Percentiles rank a stretch among this genome's conserved stretches.
These are phyloP conservation scores for Notechis scutatus DNA, from an alignment of 2,113 vertebrate species.

Conservation along the genomic window DNA sequence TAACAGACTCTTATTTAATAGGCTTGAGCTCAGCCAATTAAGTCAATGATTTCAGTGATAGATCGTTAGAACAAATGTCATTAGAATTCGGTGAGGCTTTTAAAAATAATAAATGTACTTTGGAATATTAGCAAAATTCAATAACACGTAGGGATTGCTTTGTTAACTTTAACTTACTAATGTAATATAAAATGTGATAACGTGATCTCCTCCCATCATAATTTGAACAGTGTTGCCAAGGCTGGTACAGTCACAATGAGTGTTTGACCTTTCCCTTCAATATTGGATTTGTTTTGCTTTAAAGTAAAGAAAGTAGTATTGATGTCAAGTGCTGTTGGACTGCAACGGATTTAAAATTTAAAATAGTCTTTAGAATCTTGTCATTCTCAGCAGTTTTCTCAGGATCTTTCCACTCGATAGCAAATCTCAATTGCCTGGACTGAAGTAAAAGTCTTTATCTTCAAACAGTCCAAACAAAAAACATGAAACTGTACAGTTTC, in stretches of 20 bases:
- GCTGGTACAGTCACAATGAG: conserved; percentile 3
- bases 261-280: not conserved
- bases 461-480: not conserved
- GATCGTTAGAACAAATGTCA: not conserved
- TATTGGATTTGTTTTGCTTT: not conserved
- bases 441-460: conserved; percentile 30
- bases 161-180: not conserved
- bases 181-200: not conserved
- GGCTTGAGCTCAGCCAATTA: not conserved
- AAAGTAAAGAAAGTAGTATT: conserved; percentile 30
- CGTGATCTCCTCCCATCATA: conserved; percentile 1
- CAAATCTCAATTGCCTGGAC: conserved; percentile 38
- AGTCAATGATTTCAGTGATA: not conserved
- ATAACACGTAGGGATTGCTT: not conserved
- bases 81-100: not conserved
- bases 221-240: not conserved
- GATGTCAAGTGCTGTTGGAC: conserved; percentile 40
- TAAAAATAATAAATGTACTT: not conserved
- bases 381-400: conserved; percentile 42
- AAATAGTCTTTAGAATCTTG: not conserved
- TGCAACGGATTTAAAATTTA: conserved; percentile 24
- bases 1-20: not conserved
- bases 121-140: not conserved
- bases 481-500: conserved; percentile 1
- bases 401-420: conserved; percentile 38